Conservation (phyloP, 2,113 vertebrate species). For the Narcine bancroftii region DNA sequence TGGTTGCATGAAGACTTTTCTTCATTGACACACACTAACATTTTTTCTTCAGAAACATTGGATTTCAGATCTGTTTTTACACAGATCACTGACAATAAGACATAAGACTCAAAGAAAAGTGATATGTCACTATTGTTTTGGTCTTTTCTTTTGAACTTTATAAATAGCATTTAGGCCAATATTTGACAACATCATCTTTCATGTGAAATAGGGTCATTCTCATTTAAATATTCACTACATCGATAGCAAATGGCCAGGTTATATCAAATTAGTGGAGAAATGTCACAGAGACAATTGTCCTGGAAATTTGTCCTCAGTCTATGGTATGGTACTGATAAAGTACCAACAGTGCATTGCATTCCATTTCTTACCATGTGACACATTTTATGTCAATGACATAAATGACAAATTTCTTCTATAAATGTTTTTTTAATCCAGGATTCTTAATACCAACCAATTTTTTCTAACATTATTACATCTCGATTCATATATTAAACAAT, state of each 20-base stretch:
- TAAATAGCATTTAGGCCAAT: neutral
- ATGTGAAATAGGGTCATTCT: neutral
- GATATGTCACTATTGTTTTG: neutral
- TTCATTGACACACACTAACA: too few species aligned
- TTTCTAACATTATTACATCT: neutral
- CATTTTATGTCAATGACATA: too few species aligned
- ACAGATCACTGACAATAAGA: neutral
- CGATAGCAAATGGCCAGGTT: neutral
- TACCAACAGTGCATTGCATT: too few species aligned
- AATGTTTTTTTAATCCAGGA: neutral
- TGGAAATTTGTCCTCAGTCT: too few species aligned
- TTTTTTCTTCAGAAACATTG: neutral
- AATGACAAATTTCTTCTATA: too few species aligned
- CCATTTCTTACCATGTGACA: too few species aligned
- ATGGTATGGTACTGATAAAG: too few species aligned
- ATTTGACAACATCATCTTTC: neutral
- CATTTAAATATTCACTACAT: constrained; percentile 7
- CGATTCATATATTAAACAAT: neutral
- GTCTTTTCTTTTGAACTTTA: neutral
- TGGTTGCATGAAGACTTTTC: constrained; percentile 21
- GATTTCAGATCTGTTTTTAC: neutral
- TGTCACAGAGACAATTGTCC: neutral
- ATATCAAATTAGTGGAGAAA: neutral
- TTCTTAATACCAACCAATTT: neutral
- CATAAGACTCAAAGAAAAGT: neutral